phyloP scores from a whole-genome alignment of 2,797 vertebrate species.

The Propithecus perrieri region DNA sequence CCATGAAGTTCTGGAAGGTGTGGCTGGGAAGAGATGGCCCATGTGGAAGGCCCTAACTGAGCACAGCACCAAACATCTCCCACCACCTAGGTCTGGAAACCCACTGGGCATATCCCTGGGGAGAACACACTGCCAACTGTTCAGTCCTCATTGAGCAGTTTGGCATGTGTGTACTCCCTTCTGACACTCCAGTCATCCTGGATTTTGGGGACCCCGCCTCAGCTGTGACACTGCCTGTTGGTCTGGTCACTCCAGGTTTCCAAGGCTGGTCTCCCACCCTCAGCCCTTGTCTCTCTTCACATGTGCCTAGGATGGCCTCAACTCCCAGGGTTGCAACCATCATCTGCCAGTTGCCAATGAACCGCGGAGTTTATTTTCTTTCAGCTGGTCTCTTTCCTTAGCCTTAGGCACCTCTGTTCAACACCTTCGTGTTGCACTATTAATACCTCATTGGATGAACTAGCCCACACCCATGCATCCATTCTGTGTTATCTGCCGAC shows the following conservation, averaged over 20 bases:
- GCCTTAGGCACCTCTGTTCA: not conserved
- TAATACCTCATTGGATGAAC: rapidly evolving
- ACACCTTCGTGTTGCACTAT: rapidly evolving
- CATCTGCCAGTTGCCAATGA: rapidly evolving
- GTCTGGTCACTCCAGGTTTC: too few species aligned
- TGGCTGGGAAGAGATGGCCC: too few species aligned
- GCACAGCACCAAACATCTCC: not conserved
- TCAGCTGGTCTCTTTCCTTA: not conserved
- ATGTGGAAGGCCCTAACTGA: too few species aligned
- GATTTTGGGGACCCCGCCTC: not conserved
- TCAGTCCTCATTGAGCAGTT: rapidly evolving
- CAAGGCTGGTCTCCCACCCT: too few species aligned
- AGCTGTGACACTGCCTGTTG: rapidly evolving
- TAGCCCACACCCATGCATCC: rapidly evolving
- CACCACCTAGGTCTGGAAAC: not conserved
- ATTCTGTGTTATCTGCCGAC: not conserved
- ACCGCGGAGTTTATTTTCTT: rapidly evolving
- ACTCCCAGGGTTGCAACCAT: not conserved
- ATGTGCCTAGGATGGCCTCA: not conserved
- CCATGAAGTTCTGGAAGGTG: not conserved
- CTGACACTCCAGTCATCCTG: too few species aligned
- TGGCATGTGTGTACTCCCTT: not conserved
- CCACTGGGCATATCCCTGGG: too few species aligned
- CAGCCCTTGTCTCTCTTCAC: too few species aligned
- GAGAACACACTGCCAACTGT: rapidly evolving